Percentiles rank a stretch among this genome's conserved stretches.
Evolutionary conservation across 2,797 vertebrate genomes (phyloP).

Genomic region (Chaunax sp.): DNA sequence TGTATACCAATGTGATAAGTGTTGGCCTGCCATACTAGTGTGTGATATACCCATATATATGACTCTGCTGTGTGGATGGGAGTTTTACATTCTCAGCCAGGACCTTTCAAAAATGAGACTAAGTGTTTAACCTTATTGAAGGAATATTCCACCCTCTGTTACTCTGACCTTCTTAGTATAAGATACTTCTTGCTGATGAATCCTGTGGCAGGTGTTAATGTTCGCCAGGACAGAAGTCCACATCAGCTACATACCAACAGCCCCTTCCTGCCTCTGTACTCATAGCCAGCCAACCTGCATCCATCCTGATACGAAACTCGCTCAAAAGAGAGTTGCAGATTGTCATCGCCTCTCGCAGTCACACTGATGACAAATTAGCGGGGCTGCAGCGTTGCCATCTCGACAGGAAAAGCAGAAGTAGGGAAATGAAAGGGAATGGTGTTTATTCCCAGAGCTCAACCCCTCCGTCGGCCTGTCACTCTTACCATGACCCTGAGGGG

Average conservation of each 20-base stretch:
- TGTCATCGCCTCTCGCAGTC: conserved; percentile 68
- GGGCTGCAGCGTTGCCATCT: conserved; percentile 70
- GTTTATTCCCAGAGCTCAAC: conserved; percentile 84
- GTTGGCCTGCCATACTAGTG: neutral
- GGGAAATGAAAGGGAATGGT: conserved; percentile 83
- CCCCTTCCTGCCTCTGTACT: conserved; percentile 4
- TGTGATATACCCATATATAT: neutral
- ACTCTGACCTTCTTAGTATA: neutral
- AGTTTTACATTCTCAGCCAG: neutral
- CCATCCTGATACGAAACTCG: conserved; percentile 51
- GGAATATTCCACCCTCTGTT: neutral
- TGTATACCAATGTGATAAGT: neutral
- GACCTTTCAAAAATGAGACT: neutral
- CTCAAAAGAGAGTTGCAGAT: conserved; percentile 65
- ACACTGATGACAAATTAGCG: conserved; percentile 72
- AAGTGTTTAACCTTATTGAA: neutral
- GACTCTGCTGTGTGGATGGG: neutral
- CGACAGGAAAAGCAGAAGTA: conserved; percentile 77
- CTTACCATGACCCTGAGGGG: conserved; percentile 75
- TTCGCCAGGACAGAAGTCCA: conserved; percentile 12
- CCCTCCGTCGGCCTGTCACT: conserved; percentile 82
- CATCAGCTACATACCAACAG: conserved; percentile 4
- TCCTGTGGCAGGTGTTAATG: neutral
- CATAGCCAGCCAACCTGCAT: conserved; percentile 50
- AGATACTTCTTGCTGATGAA: neutral